phyloP scores from a whole-genome alignment of 2,113 vertebrate genomes.

The Diadophis punctatus region DNA sequence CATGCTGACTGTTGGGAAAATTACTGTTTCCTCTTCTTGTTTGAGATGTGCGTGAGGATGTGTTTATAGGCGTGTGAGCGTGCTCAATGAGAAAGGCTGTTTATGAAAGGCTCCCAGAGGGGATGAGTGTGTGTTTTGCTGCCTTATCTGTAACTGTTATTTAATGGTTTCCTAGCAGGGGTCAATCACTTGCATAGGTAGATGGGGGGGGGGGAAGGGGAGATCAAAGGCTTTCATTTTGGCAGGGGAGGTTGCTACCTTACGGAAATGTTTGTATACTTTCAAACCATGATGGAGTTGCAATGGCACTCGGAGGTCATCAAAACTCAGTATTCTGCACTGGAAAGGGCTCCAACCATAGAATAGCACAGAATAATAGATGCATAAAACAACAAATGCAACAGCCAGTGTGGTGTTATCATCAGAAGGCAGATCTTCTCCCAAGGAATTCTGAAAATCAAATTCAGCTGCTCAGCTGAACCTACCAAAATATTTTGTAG shows the following conservation, averaged over 20 bases:
- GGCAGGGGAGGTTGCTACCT: not conserved
- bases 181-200: conserved; percentile 46
- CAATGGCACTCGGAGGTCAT: not conserved
- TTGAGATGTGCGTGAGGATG: not conserved
- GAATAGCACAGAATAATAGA: not conserved
- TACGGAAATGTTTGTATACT: not conserved
- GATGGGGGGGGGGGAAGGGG: conserved; percentile 11
- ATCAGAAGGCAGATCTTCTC: not conserved
- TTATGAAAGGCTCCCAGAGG: conserved; percentile 39
- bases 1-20: conserved; percentile 10
- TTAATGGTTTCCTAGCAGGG: conserved; percentile 36
- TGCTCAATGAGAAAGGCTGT: conserved; percentile 32
- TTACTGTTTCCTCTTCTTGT: conserved; percentile 39
- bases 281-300: not conserved
- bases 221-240: conserved; percentile 14
- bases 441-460: not conserved
- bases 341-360: not conserved
- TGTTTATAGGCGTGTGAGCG: not conserved
- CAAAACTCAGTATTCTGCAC: not conserved
- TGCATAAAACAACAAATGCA: not conserved
- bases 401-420: not conserved
- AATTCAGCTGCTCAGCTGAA: not conserved
- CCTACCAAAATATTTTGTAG: not conserved
- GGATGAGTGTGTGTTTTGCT: conserved; percentile 45
- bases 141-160: conserved; percentile 48